Conservation (phyloP, 2,888 invertebrate genomes). For the Catocala sponsa region DNA sequence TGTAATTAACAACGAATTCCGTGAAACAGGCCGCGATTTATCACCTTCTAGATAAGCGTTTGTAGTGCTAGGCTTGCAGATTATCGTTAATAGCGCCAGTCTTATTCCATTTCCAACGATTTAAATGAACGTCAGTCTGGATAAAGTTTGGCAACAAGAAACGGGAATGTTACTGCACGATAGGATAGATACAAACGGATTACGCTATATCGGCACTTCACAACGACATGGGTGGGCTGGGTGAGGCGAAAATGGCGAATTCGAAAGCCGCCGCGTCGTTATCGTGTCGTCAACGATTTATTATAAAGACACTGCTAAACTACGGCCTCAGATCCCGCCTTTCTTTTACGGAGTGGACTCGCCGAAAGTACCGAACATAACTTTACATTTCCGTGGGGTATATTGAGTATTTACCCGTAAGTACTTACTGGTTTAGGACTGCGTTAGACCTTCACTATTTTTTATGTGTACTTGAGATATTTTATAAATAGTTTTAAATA, state of each 20-base stretch:
- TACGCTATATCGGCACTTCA: conserved; percentile 44
- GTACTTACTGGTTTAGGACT: too few species aligned
- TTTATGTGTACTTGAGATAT: too few species aligned
- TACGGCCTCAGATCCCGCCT: conserved; percentile 2
- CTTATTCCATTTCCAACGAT: conserved; percentile 28
- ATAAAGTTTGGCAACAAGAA: conserved; percentile 30
- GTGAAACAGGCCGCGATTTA: conserved; percentile 51
- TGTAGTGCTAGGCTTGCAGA: conserved; percentile 39
- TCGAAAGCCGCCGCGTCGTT: conserved; percentile 27
- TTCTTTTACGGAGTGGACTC: conserved; percentile 2
- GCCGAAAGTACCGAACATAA: background rate
- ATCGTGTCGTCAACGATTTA: conserved; percentile 44
- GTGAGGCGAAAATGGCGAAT: conserved; percentile 33
- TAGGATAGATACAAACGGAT: conserved; percentile 41
- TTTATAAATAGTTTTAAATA: too few species aligned
- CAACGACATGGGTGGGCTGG: conserved; percentile 22
- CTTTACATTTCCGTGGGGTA: background rate
- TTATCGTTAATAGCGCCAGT: conserved; percentile 28
- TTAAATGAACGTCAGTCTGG: conserved; percentile 33
- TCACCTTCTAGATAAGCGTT: conserved; percentile 46
- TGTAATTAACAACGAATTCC: conserved; percentile 71
- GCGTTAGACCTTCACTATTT: too few species aligned
- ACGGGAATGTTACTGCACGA: conserved; percentile 35
- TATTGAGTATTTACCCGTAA: too few species aligned
- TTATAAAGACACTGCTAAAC: conserved; percentile 35